A percentile compares a stretch with the other conserved stretches of the same genome.
Conservation (phyloP, 2,113 vertebrate genomes). For the Sander vitreus region DNA sequence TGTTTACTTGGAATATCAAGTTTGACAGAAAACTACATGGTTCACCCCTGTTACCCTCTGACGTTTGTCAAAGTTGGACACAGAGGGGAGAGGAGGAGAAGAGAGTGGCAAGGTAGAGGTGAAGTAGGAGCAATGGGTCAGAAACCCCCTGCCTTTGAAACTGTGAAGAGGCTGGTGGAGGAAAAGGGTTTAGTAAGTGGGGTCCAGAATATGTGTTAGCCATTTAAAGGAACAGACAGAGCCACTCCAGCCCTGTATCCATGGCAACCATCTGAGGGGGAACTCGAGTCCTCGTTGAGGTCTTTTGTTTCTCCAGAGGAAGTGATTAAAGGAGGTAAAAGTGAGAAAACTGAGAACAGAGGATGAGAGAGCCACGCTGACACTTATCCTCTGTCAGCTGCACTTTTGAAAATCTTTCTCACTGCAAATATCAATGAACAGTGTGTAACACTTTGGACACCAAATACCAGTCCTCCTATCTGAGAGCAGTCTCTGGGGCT, state of each 20-base stretch:
- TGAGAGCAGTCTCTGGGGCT: slow-evolving; percentile 66
- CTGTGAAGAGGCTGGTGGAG: slow-evolving; percentile 51
- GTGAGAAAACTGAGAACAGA: slow-evolving; percentile 58
- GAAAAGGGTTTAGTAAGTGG: slow-evolving; percentile 37
- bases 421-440: slow-evolving; percentile 61
- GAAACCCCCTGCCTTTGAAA: slow-evolving; percentile 52
- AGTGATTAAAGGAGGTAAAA: slow-evolving; percentile 72
- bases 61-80: slow-evolving; percentile 27
- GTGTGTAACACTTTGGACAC: slow-evolving; percentile 57
- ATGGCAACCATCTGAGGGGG: slow-evolving; percentile 78
- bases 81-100: background rate
- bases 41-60: background rate
- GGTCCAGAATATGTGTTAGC: slow-evolving; percentile 45
- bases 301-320: slow-evolving; percentile 74
- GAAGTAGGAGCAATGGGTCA: slow-evolving; percentile 56
- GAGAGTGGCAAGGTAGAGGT: slow-evolving; percentile 34
- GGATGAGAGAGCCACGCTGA: slow-evolving; percentile 47
- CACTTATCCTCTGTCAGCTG: slow-evolving; percentile 64
- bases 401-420: slow-evolving; percentile 64
- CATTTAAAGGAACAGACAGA: slow-evolving; percentile 55
- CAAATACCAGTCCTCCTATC: slow-evolving; percentile 52
- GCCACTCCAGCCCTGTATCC: slow-evolving; percentile 72
- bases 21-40: slow-evolving; percentile 36
- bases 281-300: slow-evolving; percentile 64
- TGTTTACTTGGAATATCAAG: slow-evolving; percentile 36